Evolutionary conservation across 2,113 vertebrate species (phyloP), one percentile per base, ranked within the genome.

Genomic region (Siniperca knerii): DNA sequence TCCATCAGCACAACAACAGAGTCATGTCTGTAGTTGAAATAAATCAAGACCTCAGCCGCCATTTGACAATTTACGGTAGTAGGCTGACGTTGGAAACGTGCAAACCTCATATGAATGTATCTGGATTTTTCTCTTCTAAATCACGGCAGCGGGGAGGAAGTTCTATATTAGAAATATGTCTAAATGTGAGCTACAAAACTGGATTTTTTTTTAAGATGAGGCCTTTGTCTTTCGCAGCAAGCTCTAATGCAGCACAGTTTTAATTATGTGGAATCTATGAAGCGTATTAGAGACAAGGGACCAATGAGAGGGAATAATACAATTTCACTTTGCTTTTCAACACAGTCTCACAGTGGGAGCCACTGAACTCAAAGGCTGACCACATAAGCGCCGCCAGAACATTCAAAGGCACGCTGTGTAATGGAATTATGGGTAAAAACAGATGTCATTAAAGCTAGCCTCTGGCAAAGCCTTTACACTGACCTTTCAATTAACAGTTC

Each of bases 401-500:
- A 74, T 85, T 87, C 82, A 82, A 89, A 85, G 82, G 67, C 77
- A 65, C 15, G 66, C 58, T 12, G 54, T 66, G 70, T 83, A 75
- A 90, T 74, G 70, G 79, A 83, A 87, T 88, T 83, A 88, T 85
- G 33, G 60, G 40, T 60, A 81, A 90, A 85, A 79, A 76, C 40
- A 71, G 35, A 76, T 83, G 81, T 83, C 67, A 88, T 89, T 86
- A 87, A 87, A 81, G 85, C 48, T 25, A 44, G 78, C 81, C 73
- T 68, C 60, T 5, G 46, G 69, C 65, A 48, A 77, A 85, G 75
- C 77, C 75, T 75, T 87, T 35, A 69, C 42, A 33, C 60, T 71
- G 78, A 88, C 86, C 84, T 89, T 90, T 90, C 58, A 87, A 87
- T 89, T 75, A 90, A 77, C 71, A 50, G 62, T 85, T 91, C 67